Percentiles rank a stretch among this genome's conserved stretches.
phyloP scores from a whole-genome alignment of 2,888 invertebrate species.

The Scaptomyza reducta region DNA sequence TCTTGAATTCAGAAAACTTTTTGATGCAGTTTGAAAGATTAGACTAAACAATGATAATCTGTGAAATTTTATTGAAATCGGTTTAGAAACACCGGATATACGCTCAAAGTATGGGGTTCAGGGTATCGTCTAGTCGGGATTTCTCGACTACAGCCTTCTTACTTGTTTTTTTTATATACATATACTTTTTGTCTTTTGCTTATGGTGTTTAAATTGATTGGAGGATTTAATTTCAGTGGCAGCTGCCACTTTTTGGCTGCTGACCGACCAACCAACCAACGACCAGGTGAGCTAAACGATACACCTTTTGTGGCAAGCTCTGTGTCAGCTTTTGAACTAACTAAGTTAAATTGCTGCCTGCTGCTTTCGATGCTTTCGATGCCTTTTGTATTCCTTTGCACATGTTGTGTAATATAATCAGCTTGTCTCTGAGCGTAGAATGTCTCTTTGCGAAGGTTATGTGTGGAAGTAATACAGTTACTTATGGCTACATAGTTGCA shows the following conservation, averaged over 20 bases:
- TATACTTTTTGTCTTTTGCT: conserved; percentile 21
- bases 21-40: too few relatives aligned
- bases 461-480: not conserved
- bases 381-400: conserved; percentile 26
- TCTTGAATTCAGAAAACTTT: too few relatives aligned
- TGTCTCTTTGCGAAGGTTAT: conserved; percentile 6
- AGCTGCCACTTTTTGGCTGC: conserved; percentile 37
- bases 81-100: too few relatives aligned
- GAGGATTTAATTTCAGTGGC: conserved; percentile 79
- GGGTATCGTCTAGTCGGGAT: too few relatives aligned
- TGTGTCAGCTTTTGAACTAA: conserved; percentile 37
- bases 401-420: conserved; percentile 57
- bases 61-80: too few relatives aligned
- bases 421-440: conserved; percentile 24
- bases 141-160: too few relatives aligned
- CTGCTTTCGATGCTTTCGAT: not conserved
- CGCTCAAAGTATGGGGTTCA: too few relatives aligned
- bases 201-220: conserved; percentile 72
- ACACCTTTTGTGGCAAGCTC: conserved; percentile 38
- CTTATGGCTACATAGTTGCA: not conserved
- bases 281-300: conserved; percentile 51
- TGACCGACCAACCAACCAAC: conserved; percentile 39
- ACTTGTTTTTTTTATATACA: not conserved
- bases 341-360: conserved; percentile 51
- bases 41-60: too few relatives aligned